A percentile compares a stretch with the other conserved stretches of the same genome.
phyloP scores from a whole-genome alignment of 2,797 vertebrate genomes.

The Coreius guichenoti region DNA sequence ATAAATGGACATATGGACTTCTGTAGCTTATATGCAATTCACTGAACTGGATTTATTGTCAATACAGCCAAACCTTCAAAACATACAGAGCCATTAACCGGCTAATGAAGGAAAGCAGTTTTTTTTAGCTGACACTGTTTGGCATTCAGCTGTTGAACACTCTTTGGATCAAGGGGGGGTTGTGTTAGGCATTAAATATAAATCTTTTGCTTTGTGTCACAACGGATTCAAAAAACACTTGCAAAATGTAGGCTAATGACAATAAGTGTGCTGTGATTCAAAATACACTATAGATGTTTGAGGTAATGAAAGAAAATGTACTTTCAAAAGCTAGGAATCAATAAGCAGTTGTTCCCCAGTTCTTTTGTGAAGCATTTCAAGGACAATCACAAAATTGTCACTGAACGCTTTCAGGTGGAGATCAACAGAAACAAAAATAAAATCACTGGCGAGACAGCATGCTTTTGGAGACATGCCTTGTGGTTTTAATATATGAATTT shows the following conservation, averaged over 20 bases:
- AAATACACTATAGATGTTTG: background rate
- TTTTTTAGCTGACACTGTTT: slow-evolving; percentile 29
- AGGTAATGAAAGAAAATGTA: slow-evolving; percentile 10
- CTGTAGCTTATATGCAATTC: background rate
- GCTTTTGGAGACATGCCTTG: slow-evolving; percentile 20
- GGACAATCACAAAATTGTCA: background rate
- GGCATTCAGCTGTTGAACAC: background rate
- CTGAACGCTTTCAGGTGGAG: slow-evolving; percentile 1
- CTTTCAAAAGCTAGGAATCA: slow-evolving; percentile 15
- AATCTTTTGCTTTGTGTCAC: background rate
- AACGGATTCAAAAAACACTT: background rate
- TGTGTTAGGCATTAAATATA: slow-evolving; percentile 7
- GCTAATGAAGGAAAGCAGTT: slow-evolving; percentile 24
- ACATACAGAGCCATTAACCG: slow-evolving; percentile 16
- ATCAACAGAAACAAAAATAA: slow-evolving; percentile 14
- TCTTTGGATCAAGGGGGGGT: background rate
- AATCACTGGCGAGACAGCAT: background rate
- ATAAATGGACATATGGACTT: slow-evolving; percentile 7
- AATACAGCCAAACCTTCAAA: slow-evolving; percentile 33
- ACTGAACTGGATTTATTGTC: slow-evolving; percentile 40
- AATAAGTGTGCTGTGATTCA: background rate
- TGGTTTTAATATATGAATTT: slow-evolving; percentile 12
- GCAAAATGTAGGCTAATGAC: slow-evolving; percentile 22
- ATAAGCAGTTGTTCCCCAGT: slow-evolving; percentile 2
- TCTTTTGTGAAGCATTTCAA: slow-evolving; percentile 28